phyloP scores from a whole-genome alignment of 2,113 vertebrate genomes.

The Dascyllus trimaculatus region DNA sequence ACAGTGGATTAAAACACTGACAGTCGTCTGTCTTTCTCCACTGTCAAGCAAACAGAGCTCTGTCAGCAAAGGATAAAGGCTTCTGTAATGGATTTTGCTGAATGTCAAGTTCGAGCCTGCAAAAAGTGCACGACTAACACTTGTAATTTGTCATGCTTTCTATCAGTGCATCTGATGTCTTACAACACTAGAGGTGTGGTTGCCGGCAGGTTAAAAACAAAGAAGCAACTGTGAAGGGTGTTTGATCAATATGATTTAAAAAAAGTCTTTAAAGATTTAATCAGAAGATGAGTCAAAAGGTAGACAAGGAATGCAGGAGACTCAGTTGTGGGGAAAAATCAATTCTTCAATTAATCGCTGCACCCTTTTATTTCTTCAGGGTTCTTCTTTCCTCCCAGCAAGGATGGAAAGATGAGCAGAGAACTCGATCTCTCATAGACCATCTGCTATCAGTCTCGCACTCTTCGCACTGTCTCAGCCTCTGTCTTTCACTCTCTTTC shows the following conservation, averaged over 20 bases:
- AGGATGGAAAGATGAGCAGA: slow-evolving; percentile 17
- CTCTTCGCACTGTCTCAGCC: slow-evolving; percentile 41
- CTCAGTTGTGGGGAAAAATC: slow-evolving; percentile 13
- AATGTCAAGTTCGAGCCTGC: slow-evolving; percentile 29
- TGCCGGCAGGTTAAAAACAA: slow-evolving; percentile 26
- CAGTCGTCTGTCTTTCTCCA: background rate
- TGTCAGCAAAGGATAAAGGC: slow-evolving; percentile 22
- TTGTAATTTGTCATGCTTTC: slow-evolving; percentile 27
- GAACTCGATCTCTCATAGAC: slow-evolving; percentile 28
- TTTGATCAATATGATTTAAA: slow-evolving; percentile 19
- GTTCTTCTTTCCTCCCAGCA: slow-evolving; percentile 2
- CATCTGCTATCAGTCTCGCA: slow-evolving; percentile 56
- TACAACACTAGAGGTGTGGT: background rate
- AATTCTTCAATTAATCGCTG: slow-evolving; percentile 45
- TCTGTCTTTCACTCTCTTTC: slow-evolving; percentile 42
- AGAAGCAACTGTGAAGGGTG: slow-evolving; percentile 7
- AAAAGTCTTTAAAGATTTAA: background rate
- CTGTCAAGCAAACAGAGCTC: slow-evolving; percentile 2
- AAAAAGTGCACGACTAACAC: slow-evolving; percentile 11
- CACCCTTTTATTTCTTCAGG: slow-evolving; percentile 21
- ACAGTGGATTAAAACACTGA: slow-evolving; percentile 7
- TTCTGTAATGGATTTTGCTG: slow-evolving; percentile 19
- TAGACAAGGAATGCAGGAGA: background rate
- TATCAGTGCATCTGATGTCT: slow-evolving; percentile 10
- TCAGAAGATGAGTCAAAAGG: background rate